Evolutionary conservation across 2,888 invertebrate genomes (phyloP), one percentile per base, ranked within the genome.

Genomic region (Ditula angustiorana): DNA sequence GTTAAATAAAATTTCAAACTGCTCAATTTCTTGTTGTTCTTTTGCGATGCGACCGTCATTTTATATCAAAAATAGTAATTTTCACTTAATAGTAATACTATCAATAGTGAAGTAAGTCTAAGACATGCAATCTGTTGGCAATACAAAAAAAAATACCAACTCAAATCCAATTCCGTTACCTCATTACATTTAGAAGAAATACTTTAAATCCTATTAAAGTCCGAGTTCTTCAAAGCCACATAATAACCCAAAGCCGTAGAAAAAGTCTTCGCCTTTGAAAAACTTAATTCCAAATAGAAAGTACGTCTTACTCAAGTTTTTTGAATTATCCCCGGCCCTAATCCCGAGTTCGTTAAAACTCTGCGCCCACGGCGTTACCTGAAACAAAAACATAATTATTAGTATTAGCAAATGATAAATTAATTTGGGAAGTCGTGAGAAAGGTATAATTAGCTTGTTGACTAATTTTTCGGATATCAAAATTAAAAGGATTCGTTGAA

Each of bases 351-450:
- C 33, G 26, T 52, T 57, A 57, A 44, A 63, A 57, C 49, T 62
- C 28, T 24, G 21, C n/a, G n/a, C n/a, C n/a, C n/a, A n/a, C n/a
- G n/a, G 16, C 16, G 13, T 28, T 50, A 57, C 52, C 50, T 47
- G 49, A 16, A 62, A 63, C 49, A 61, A 23, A 33, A 35, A 50
- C 5, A 33, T 52, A 44, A 52, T 63, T 57, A 63, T 46, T 46
- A 52, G 50, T 57, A 63, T 46, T 46, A 52, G 50, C 5, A 23
- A 47, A 23, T 28, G 19, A 61, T 49, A 33, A 35, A 24, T 57
- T 35, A 26, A 8, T 53, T 53, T 21, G 0, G 46, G 11, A 46
- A 23, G 7, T n/a, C 21, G 2, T 8, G 4, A 10, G 8, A 11
- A 8, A 19, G 5, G 19, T 2, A 10, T 19, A 50, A 2, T 5